Percentiles rank a stretch among this genome's conserved stretches.
Conservation (phyloP, 2,888 invertebrate genomes). For the Drosophila siamana region DNA sequence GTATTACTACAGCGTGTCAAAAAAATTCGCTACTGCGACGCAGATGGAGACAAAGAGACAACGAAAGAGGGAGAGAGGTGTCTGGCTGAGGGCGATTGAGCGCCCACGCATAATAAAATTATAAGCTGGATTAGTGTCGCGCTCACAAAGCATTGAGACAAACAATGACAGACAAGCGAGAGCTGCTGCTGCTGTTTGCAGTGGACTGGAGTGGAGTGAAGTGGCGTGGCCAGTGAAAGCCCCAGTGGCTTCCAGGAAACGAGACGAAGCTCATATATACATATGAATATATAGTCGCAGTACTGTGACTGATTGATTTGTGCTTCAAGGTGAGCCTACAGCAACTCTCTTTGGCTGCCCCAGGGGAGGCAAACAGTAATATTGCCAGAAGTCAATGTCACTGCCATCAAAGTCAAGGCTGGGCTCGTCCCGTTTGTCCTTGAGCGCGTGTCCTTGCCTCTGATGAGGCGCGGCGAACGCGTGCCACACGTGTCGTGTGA, state of each 20-base stretch:
- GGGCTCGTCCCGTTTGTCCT: slow-evolving; percentile 14
- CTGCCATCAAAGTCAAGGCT: slow-evolving; percentile 41
- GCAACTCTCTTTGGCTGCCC: too few species aligned
- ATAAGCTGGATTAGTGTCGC: slow-evolving; percentile 81
- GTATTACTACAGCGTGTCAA: slow-evolving; percentile 66
- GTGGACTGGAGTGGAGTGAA: too few species aligned
- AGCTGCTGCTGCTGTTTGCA: neutral
- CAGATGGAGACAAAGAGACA: neutral
- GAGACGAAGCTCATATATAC: too few species aligned
- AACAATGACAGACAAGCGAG: slow-evolving; percentile 72
- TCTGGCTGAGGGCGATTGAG: neutral
- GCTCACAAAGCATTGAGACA: slow-evolving; percentile 69
- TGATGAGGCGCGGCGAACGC: too few species aligned
- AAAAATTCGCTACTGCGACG: slow-evolving; percentile 68
- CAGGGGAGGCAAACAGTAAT: too few species aligned
- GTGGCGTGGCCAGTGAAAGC: slow-evolving; percentile 2
- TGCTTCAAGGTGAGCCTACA: slow-evolving; percentile 22
- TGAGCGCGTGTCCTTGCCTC: slow-evolving; percentile 27
- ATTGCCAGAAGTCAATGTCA: slow-evolving; percentile 1
- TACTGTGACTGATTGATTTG: slow-evolving; percentile 81
- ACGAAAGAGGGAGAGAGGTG: neutral
- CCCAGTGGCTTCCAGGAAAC: slow-evolving; percentile 64
- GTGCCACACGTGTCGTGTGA: slow-evolving; percentile 5
- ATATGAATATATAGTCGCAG: too few species aligned
- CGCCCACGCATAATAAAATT: slow-evolving; percentile 74